Evolutionary conservation across 2,888 invertebrate genomes (phyloP), one percentile per base, ranked within the genome.

Genomic region (Melipona bicolor): DNA sequence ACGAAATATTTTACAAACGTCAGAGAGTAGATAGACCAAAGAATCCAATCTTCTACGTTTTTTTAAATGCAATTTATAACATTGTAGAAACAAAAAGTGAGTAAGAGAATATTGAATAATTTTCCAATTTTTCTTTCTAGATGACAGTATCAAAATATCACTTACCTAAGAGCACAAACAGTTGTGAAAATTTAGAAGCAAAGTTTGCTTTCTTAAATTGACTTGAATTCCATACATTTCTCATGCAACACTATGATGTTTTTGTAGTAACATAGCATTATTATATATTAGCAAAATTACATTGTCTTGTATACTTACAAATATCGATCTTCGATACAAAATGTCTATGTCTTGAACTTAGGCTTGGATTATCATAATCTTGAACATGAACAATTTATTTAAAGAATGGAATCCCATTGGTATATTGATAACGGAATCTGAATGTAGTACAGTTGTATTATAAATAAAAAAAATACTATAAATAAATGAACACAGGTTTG

Each of bases 271-370:
- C 61, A 54, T 71, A 75, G 43, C 36, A 54, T 67, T 27, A 69
- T 49, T 13, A 59, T 64, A 59, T 81, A 71, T 54, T 62, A 64
- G 24, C 24, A 69, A 77, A 24, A 74, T 65, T 71, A 36, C 65
- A 62, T 59, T 49, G 62, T 43, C 54, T 36, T 65, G 59, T 32
- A 24, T 61, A 62, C 43, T 21, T 36, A 54, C 78, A 67, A 67
- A 59, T 74, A 84, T 84, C 78, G 84, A 83, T 71, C 79, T 79
- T 75, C 74, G 75, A 84, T 75, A 83, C 43, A 83, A 77, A 84
- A 77, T 83, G 69, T 74, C 77, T 83, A 32, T 50, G 61, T 67
- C 78, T 64, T 83, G 84, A 84, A 84, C 27, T 61, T 67, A 75
- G 84, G 52, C 21, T 36, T 43, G n/a, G 27, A 81, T 56, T 74